Evolutionary conservation across 2,113 vertebrate species (phyloP).

Genomic region (Corapipo altera): DNA sequence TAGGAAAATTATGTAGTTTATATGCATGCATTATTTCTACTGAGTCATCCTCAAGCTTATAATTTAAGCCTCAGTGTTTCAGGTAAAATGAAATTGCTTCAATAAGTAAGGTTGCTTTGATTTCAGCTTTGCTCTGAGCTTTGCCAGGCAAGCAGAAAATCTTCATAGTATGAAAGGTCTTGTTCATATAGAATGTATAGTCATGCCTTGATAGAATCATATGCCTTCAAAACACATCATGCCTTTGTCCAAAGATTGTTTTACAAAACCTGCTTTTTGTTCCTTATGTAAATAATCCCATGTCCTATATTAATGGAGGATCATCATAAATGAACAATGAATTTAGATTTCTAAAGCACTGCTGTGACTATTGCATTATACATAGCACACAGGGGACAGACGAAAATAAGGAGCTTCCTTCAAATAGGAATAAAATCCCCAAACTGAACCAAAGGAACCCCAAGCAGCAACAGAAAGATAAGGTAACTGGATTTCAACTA

Average conservation of each 20-base stretch:
- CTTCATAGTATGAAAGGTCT: slow-evolving; percentile 15
- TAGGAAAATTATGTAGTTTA: slow-evolving; percentile 67
- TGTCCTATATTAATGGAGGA: slow-evolving; percentile 15
- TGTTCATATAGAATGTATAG: slow-evolving; percentile 33
- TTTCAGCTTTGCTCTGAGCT: slow-evolving; percentile 65
- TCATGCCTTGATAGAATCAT: neutral
- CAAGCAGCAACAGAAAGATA: neutral
- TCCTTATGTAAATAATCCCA: slow-evolving; percentile 10
- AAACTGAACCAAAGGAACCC: neutral
- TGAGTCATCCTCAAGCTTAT: slow-evolving; percentile 67
- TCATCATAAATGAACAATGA: slow-evolving; percentile 10
- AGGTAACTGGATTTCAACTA: neutral
- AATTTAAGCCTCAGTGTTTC: slow-evolving; percentile 68
- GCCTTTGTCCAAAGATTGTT: slow-evolving; percentile 4
- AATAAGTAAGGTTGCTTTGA: slow-evolving; percentile 55
- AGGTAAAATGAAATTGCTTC: slow-evolving; percentile 68
- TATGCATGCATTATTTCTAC: slow-evolving; percentile 67
- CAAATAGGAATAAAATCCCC: neutral
- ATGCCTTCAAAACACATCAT: neutral
- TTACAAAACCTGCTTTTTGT: slow-evolving; percentile 8
- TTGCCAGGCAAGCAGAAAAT: slow-evolving; percentile 61
- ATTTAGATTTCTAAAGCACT: neutral
- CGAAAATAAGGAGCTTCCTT: neutral
- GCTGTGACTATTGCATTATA: neutral
- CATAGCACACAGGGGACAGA: neutral